These are phyloP conservation scores for Trissoscelio sp. DNA, from an alignment of 2,888 invertebrate species.

Conservation along the genomic window DNA sequence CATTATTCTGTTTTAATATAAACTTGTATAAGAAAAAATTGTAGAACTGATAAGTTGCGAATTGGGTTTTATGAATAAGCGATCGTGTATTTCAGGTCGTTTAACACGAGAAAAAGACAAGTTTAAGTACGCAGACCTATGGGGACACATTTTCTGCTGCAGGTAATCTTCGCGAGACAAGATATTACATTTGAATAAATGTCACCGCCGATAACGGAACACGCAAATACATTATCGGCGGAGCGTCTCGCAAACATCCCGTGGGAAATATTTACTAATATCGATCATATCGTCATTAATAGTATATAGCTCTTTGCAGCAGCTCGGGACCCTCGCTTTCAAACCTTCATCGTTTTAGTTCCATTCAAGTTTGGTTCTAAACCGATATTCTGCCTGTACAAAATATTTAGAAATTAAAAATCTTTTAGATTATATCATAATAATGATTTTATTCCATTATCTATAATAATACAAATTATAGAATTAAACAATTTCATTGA, in stretches of 20 bases:
- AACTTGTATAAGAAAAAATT: not conserved
- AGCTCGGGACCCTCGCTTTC: constrained; percentile 57
- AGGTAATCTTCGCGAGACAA: constrained; percentile 82
- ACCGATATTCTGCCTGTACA: no score
- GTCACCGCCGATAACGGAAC: constrained; percentile 81
- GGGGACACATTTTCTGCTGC: constrained; percentile 81
- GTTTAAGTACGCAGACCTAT: constrained; percentile 71
- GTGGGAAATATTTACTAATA: constrained; percentile 83
- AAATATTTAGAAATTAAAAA: no score
- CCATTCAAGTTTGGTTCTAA: constrained; percentile 80
- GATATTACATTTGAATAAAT: constrained; percentile 84
- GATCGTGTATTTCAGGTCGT: constrained; percentile 24
- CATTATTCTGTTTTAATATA: no score
- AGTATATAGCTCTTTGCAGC: constrained; percentile 67
- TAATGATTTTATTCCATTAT: no score
- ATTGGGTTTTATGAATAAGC: constrained; percentile 43
- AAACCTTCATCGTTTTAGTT: constrained; percentile 82
- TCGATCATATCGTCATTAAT: constrained; percentile 82
- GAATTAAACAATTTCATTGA: no score
- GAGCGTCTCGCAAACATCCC: constrained; percentile 78
- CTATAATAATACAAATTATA: no score
- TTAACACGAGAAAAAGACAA: constrained; percentile 46
- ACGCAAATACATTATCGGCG: constrained; percentile 78
- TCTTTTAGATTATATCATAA: no score
- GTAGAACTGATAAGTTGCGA: constrained; percentile 18